phyloP scores from a whole-genome alignment of 2,797 vertebrate genomes.

The Chrosomus eos region DNA sequence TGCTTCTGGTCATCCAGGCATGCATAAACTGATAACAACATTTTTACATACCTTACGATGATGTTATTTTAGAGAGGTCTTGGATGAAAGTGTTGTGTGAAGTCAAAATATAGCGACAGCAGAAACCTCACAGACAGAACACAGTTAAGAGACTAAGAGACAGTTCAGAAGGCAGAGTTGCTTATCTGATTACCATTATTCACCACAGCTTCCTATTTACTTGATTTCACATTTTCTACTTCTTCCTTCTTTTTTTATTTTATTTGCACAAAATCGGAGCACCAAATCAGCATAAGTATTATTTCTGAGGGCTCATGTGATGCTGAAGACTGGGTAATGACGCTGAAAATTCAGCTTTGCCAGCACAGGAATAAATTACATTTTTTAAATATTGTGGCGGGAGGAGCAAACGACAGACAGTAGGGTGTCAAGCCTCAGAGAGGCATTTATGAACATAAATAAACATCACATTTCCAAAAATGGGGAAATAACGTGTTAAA shows the following conservation, averaged over 20 bases:
- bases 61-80: neutral
- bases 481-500: too few species aligned
- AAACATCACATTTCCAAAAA: too few species aligned
- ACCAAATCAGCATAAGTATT: too few species aligned
- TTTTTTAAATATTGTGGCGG: neutral
- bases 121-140: conserved; percentile 2
- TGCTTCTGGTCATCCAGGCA: neutral
- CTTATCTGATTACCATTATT: neutral
- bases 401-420: too few species aligned
- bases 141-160: neutral
- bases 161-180: neutral
- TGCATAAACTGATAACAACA: neutral
- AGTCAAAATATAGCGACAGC: neutral
- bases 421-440: too few species aligned
- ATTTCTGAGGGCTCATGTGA: neutral
- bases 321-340: neutral
- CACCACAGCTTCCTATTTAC: neutral
- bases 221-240: neutral
- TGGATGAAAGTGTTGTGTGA: neutral
- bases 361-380: neutral
- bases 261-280: too few species aligned
- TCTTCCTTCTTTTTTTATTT: neutral
- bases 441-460: too few species aligned
- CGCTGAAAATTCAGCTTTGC: neutral
- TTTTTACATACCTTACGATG: neutral